Base-by-base conservation (phyloP, 2,888 invertebrate species). In the Trichopria drosophilae region DNA sequence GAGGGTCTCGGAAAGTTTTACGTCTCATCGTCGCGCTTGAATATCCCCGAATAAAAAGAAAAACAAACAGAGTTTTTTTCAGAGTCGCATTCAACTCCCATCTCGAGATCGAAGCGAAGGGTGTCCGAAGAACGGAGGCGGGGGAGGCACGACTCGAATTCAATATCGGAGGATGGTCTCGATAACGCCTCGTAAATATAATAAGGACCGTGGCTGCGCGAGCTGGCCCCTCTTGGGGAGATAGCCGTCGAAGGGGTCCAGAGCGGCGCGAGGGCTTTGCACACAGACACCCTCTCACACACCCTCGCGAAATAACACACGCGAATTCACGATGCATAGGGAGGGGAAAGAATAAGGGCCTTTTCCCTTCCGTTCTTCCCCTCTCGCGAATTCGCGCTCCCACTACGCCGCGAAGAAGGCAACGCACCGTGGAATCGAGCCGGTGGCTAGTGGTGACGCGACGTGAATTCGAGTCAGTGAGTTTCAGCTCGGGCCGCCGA, bases 111-210 rank as follows among this genome's bases (percentile, higher is more conserved):
- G n/a, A n/a, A n/a, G n/a, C n/a, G n/a, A n/a, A n/a, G n/a, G n/a
- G n/a, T n/a, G n/a, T n/a, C n/a, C n/a, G n/a, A n/a, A n/a, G n/a
- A n/a, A n/a, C n/a, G n/a, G n/a, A n/a, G n/a, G n/a, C n/a, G n/a
- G n/a, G 56, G 62, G 64, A 55, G 57, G 42, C 51, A 55, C 58
- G 53, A 62, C 60, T 53, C 56, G 68, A 65, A 71, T 71, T 71
- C 69, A 71, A 71, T 71, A 71, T 69, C 65, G 65, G 64, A 65
- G 65, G 69, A 71, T 71, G 65, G 65, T 52, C 32, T 63, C 61
- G 71, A 69, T 69, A 69, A 71, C 65, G 68, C 65, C 65, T 66
- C 67, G 66, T 69, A 71, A 71, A 71, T 71, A 67, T 71, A 70
- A 71, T 68, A 68, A 71, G 68, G 61, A 59, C 55, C 59, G 51